Evolutionary conservation across 2,113 vertebrate species (phyloP).

Genomic region (Piprites chloris): DNA sequence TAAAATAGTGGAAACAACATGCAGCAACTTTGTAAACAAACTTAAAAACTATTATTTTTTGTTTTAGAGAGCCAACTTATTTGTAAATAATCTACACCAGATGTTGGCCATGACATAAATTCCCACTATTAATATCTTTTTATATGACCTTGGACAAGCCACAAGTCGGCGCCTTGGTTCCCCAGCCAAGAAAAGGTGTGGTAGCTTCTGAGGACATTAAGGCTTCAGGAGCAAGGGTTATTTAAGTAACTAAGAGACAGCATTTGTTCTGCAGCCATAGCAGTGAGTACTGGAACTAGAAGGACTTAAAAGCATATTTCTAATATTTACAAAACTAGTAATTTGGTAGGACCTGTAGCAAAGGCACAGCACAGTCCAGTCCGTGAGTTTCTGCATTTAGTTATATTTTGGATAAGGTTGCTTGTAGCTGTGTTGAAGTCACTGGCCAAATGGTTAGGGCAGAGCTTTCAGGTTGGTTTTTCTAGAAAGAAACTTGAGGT

Average conservation of each 20-base stretch:
- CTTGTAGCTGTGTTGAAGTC: not conserved
- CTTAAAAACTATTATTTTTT: not conserved
- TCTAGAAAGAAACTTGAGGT: not conserved
- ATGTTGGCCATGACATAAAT: slow-evolving; percentile 16
- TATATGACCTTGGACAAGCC: not conserved
- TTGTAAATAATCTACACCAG: slow-evolving; percentile 58
- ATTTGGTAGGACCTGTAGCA: not conserved
- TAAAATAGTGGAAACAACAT: slow-evolving; percentile 50
- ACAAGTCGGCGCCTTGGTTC: not conserved
- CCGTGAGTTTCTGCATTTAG: not conserved
- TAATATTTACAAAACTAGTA: not conserved
- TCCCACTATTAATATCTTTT: slow-evolving; percentile 37
- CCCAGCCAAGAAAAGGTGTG: not conserved
- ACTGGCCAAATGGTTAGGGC: not conserved
- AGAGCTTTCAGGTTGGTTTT: not conserved
- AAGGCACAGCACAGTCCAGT: not conserved
- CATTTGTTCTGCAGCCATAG: not conserved
- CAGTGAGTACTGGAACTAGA: not conserved
- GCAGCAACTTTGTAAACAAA: slow-evolving; percentile 43
- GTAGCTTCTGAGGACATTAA: slow-evolving; percentile 12
- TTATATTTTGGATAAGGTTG: not conserved
- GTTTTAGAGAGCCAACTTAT: not conserved
- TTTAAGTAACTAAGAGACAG: not conserved
- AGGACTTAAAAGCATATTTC: not conserved
- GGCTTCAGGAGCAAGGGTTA: not conserved